Conservation (phyloP, 1,140 invertebrate genomes). For the Monomorium pharaonis region DNA sequence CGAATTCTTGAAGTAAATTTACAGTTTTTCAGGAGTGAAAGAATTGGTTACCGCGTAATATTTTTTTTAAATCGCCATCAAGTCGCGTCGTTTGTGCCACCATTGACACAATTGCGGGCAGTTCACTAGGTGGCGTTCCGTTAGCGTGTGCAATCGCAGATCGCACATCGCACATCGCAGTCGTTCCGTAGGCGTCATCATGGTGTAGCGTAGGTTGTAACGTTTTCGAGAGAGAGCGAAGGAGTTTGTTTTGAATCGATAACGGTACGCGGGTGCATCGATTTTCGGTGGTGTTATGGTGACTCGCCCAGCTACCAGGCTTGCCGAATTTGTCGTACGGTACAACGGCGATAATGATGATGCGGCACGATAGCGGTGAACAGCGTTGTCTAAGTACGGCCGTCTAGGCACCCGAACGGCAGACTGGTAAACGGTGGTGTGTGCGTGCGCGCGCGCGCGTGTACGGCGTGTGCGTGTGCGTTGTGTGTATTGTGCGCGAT, state of each 20-base stretch:
- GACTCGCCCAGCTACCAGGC: conserved; percentile 51
- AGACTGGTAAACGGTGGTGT: background rate
- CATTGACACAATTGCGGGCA: no score
- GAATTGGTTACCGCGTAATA: background rate
- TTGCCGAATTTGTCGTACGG: conserved; percentile 41
- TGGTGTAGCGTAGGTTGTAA: conserved; percentile 69
- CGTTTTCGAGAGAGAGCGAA: conserved; percentile 54
- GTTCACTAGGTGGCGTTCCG: background rate
- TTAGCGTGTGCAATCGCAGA: background rate
- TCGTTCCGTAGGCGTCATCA: conserved; percentile 73
- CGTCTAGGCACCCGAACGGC: conserved; percentile 47
- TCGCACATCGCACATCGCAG: no score
- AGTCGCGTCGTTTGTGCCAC: background rate
- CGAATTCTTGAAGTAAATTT: no score
- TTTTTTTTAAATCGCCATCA: background rate
- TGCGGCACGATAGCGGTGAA: conserved; percentile 24
- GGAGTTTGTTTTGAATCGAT: conserved; percentile 75
- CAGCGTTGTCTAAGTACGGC: conserved; percentile 45
- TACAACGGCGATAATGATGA: conserved; percentile 63
- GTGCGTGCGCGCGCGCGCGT: background rate
- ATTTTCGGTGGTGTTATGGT: conserved; percentile 71
- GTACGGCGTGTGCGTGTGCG: background rate
- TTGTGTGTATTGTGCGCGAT: conserved; percentile 39
- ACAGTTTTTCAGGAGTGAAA: background rate
- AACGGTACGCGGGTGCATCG: conserved; percentile 37